phyloP scores from a whole-genome alignment of 2,797 vertebrate species.

The Cynodonichthys magdalenae region DNA sequence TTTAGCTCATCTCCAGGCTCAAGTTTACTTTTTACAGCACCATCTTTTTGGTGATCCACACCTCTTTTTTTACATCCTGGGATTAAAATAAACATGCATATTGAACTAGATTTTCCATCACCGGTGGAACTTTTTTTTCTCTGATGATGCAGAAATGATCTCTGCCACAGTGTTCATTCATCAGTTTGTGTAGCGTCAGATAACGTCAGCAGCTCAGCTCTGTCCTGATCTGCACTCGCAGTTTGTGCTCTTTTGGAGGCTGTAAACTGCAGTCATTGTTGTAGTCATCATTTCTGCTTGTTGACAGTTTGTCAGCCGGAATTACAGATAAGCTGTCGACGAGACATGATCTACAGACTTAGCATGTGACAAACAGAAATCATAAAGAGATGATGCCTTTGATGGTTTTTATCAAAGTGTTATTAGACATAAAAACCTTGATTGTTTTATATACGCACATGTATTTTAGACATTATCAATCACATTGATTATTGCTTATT shows the following conservation, averaged over 20 bases:
- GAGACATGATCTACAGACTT: slow-evolving; percentile 33
- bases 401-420: not conserved
- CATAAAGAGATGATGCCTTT: slow-evolving; percentile 31
- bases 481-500: not conserved
- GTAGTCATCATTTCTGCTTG: not conserved
- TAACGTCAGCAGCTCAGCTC: slow-evolving; percentile 33
- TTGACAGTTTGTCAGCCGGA: slow-evolving; percentile 56
- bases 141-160: slow-evolving; percentile 35
- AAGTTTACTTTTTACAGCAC: slow-evolving; percentile 21
- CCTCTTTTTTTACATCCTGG: slow-evolving; percentile 31
- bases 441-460: too few species aligned
- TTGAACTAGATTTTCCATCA: slow-evolving; percentile 25
- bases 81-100: slow-evolving; percentile 30
- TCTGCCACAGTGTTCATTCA: slow-evolving; percentile 26
- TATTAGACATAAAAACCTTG: too few species aligned
- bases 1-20: slow-evolving; percentile 53
- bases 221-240: slow-evolving; percentile 20
- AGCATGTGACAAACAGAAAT: slow-evolving; percentile 37
- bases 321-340: slow-evolving; percentile 56
- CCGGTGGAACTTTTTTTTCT: slow-evolving; percentile 33
- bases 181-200: slow-evolving; percentile 8
- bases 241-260: slow-evolving; percentile 27
- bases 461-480: not conserved
- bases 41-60: slow-evolving; percentile 20
- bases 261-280: slow-evolving; percentile 14